Base-by-base conservation (phyloP, 2,888 invertebrate species). In the Phorcus lineatus region DNA sequence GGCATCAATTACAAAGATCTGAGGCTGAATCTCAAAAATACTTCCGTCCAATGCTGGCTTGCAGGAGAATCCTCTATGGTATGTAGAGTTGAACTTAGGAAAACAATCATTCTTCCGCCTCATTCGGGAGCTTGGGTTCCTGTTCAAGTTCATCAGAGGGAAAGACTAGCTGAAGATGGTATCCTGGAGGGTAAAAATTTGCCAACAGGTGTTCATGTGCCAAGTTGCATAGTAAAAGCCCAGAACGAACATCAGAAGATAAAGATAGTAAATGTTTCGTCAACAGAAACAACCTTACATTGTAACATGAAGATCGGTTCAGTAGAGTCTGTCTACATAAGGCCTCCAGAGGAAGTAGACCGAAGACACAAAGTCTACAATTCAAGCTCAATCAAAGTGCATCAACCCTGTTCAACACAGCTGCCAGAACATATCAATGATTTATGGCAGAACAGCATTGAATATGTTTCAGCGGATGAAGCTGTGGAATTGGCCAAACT, bases 1-100 rank as follows among this genome's bases (percentile, higher is more conserved):
- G 53, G n/a, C 16, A 53, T 54, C 17, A 54, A 75, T 22, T 75
- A 54, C 28, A 75, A 24, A 13, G 11, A 24, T 28, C 11, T 75
- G 52, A 24, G 36, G 74, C n/a, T 74, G 19, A 74, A 31, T 36
- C 24, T 36, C 13, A 36, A n/a, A 11, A 36, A 74, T 17, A 16
- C 74, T 19, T 31, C n/a, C 16, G 36, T 74, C 19, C 74, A 74
- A 36, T 74, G 74, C 74, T 74, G 74, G 74, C 11, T 74, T 74
- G 74, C 31, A 19, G 74, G 74, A 31, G 74, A 74, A n/a, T 24
- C 74, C 28, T 24, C 24, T 19, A 74, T 74, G 74, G 74, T 74
- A 16, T 74, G 74, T 40, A 31, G 74, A 31, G 74, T 74, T 11
- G 74, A 74, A 74, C 19, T 36, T 19, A 16, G 40, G 31, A 36